phyloP scores from a whole-genome alignment of 2,888 invertebrate genomes.

The Helicoverpa assulta region DNA sequence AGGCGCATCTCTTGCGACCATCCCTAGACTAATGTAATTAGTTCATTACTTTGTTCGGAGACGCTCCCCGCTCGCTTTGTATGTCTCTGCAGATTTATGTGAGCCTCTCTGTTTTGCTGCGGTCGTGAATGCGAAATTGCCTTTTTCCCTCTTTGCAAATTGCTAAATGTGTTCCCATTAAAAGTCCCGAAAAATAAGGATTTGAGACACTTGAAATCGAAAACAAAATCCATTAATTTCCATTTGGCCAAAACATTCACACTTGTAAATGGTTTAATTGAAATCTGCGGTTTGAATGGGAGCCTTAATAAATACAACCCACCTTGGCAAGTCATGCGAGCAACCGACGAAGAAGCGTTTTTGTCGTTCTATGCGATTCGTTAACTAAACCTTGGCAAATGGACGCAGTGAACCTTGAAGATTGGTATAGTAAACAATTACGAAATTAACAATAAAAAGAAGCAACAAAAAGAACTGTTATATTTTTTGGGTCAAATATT shows the following conservation, averaged over 20 bases:
- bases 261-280: constrained; percentile 51
- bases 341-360: constrained; percentile 67
- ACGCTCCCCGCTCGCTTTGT: constrained; percentile 76
- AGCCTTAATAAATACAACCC: constrained; percentile 46
- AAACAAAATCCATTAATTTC: constrained; percentile 57
- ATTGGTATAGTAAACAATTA: constrained; percentile 71
- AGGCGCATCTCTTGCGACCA: constrained; percentile 75
- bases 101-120: constrained; percentile 77
- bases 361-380: constrained; percentile 69
- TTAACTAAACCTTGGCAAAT: constrained; percentile 78
- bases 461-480: constrained; percentile 63
- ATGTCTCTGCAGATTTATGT: constrained; percentile 82
- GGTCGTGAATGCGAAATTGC: constrained; percentile 75
- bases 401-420: constrained; percentile 77
- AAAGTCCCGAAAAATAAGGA: constrained; percentile 67
- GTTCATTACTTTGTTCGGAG: constrained; percentile 86
- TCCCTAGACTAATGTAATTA: constrained; percentile 86
- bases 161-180: constrained; percentile 70
- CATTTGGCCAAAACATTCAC: constrained; percentile 28
- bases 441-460: constrained; percentile 66
- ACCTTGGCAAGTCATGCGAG: constrained; percentile 69
- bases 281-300: constrained; percentile 52
- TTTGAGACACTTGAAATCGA: constrained; percentile 61
- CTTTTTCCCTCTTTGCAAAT: constrained; percentile 73
- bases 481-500: constrained; percentile 37